Percentiles rank a stretch among this genome's conserved stretches.
Conservation (phyloP, 2,797 vertebrate species). For the Fistularia commersonii region DNA sequence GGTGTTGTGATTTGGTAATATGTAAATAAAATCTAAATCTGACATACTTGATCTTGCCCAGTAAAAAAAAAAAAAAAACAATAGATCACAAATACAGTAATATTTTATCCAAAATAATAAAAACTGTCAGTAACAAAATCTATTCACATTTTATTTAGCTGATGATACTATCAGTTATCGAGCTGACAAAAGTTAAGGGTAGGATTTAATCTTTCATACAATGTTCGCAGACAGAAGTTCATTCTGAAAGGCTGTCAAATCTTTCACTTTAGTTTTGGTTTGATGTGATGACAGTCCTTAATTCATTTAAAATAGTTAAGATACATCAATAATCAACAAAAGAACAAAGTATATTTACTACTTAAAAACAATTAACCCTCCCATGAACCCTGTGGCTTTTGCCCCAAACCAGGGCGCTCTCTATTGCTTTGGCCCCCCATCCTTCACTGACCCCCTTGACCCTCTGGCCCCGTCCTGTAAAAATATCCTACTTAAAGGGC, state of each 20-base stretch:
- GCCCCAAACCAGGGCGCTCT: no score
- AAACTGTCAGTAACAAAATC: no score
- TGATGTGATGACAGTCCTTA: slow-evolving; percentile 34
- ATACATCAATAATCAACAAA: background rate
- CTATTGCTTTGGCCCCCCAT: background rate
- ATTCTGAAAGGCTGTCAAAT: slow-evolving; percentile 30
- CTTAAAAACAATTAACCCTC: background rate
- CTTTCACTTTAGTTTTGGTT: slow-evolving; percentile 6
- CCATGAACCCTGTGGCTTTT: background rate
- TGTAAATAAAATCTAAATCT: no score
- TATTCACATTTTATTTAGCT: no score
- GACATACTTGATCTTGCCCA: no score
- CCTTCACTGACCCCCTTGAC: background rate
- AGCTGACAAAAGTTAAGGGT: no score
- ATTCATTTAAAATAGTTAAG: slow-evolving; percentile 12
- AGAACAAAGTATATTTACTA: background rate
- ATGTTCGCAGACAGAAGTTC: slow-evolving; percentile 24
- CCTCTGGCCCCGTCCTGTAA: background rate
- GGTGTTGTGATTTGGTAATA: no score
- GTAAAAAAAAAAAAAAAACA: no score
- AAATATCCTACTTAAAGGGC: background rate
- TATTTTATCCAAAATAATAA: no score
- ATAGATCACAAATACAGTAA: no score
- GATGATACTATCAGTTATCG: no score
- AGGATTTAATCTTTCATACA: slow-evolving; percentile 1